Base-by-base conservation (phyloP, 2,113 vertebrate genomes). In the Pandion haliaetus region DNA sequence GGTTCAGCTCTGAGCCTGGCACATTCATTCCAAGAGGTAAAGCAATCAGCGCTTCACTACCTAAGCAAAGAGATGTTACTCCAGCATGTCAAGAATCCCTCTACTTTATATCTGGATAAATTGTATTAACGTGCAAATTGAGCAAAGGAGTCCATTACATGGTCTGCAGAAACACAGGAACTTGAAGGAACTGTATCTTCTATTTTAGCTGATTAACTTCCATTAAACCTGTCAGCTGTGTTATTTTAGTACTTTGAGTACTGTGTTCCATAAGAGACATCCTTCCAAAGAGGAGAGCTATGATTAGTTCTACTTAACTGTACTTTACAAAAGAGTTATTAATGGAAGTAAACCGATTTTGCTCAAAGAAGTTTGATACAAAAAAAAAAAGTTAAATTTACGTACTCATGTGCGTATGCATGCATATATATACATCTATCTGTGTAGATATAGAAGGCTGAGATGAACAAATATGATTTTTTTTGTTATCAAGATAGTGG, bases 321-420 rank as follows among this genome's bases (percentile, higher is more conserved):
- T 15, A 42, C 66, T 82, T 76, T 6, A 67, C 38, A 21, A 26
- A 21, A 67, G 50, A 52, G 67, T 50, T 88, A 45, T 63, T 91
- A 59, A 73, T 38, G 50, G n/a, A 74, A 84, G 14, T 7, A 44
- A 82, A 63, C 14, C 7, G 7, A 24, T 47, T 55, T 25, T 88
- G 34, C 58, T 70, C 31, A 21, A 34, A 69, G 17, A 59, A 80
- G 34, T 36, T 40, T 24, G 34, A 86, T 26, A 34, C 2, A 80
- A 77, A 61, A 36, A 62, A 62, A 29, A 3, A 5, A 63, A 69
- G 36, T 34, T 70, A 54, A 52, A 62, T 14, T 49, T 47, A 4
- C 0, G 8, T 31, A 73, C 29, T 7, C 23, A 17, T 1, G 0
- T 20, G 14, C 32, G 21, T 13, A 38, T 6, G n/a, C 7, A 40